Base-by-base conservation (phyloP, 2,797 vertebrate genomes). In the Crypturellus tataupa region DNA sequence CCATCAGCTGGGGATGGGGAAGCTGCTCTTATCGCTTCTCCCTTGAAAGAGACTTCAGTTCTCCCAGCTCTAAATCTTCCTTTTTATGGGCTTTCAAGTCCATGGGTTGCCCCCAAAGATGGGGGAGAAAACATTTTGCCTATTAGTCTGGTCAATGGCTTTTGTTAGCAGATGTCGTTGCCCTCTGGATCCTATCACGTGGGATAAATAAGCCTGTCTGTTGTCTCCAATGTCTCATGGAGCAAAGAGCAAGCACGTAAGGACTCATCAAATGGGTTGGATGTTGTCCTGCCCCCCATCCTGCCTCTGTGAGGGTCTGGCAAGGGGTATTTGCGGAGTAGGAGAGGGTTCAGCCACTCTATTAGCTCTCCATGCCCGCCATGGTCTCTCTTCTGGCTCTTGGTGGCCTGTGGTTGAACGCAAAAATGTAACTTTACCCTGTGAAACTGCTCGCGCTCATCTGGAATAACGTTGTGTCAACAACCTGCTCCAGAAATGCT, bases 151-250 rank as follows among this genome's bases (percentile, higher is more conserved):
- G 49, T 94, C 44, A 92, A 24, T 87, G 77, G 53, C 71, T 78
- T 71, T 83, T 93, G 80, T 93, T 53, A 24, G 3, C 78, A 64
- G 87, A 40, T 27, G 75, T n/a, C 68, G 72, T 11, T 94, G 76
- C 81, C 65, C 65, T 91, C 85, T 40, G 87, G 44, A 47, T 35
- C 63, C n/a, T 60, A 4, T 58, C 49, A 35, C 8, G 5, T 39
- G 87, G 49, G 39, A 55, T 90, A 56, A 90, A 55, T 68, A 2
- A 47, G 40, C 5, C 75, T 6, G 71, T 56, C 63, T 53, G 27
- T 59, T 12, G 31, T 23, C 29, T 62, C 23, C 9, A 5, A 24
- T 2, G 40, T 39, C 71, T 81, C 1, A 1, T 31, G 49, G 59
- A 78, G 80, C 65, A 68, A 29, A 90, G 62, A 31, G 72, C 10